Percentiles rank a stretch among this genome's conserved stretches.
Evolutionary conservation across 2,797 vertebrate species (phyloP).

Genomic region (Muraenolepis orangiensis): DNA sequence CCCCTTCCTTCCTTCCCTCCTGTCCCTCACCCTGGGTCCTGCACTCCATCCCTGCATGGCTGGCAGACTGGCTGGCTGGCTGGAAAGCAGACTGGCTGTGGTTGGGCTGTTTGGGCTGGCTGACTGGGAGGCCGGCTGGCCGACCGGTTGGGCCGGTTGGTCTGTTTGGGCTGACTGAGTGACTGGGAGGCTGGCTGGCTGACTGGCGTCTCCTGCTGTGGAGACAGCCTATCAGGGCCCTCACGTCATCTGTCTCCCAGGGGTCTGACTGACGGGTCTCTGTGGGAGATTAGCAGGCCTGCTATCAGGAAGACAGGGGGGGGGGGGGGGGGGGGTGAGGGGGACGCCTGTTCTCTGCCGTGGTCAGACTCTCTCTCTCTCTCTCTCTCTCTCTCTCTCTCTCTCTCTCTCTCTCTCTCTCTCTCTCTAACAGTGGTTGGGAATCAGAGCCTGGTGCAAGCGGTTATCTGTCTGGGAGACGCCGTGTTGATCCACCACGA

Average conservation of each 20-base stretch:
- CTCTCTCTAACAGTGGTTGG: slow-evolving; percentile 38
- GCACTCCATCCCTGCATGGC: slow-evolving; percentile 48
- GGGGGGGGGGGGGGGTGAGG: background rate
- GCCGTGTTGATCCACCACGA: slow-evolving; percentile 59
- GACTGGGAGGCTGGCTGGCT: slow-evolving; percentile 36
- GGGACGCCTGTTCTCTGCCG: slow-evolving; percentile 49
- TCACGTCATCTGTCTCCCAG: slow-evolving; percentile 71
- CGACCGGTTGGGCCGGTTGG: too few species aligned
- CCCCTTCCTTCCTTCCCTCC: slow-evolving; percentile 4
- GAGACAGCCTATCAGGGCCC: slow-evolving; percentile 73
- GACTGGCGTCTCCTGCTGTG: slow-evolving; percentile 59
- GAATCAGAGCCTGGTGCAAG: slow-evolving; percentile 45
- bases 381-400: background rate
- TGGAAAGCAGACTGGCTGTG: too few species aligned
- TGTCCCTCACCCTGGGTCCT: slow-evolving; percentile 53
- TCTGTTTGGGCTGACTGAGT: too few species aligned
- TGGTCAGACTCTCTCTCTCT: slow-evolving; percentile 34
- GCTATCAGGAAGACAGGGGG: slow-evolving; percentile 49
- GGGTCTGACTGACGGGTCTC: slow-evolving; percentile 61
- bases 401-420: slow-evolving; percentile 35
- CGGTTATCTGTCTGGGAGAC: slow-evolving; percentile 63
- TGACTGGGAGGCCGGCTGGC: too few species aligned
- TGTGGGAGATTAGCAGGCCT: slow-evolving; percentile 65
- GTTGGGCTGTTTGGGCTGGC: too few species aligned
- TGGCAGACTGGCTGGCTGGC: too few species aligned